A percentile compares a stretch with the other conserved stretches of the same genome.
These are phyloP conservation scores for Pyxicephalus adspersus DNA, from an alignment of 2,113 vertebrate species.

Conservation along the genomic window DNA sequence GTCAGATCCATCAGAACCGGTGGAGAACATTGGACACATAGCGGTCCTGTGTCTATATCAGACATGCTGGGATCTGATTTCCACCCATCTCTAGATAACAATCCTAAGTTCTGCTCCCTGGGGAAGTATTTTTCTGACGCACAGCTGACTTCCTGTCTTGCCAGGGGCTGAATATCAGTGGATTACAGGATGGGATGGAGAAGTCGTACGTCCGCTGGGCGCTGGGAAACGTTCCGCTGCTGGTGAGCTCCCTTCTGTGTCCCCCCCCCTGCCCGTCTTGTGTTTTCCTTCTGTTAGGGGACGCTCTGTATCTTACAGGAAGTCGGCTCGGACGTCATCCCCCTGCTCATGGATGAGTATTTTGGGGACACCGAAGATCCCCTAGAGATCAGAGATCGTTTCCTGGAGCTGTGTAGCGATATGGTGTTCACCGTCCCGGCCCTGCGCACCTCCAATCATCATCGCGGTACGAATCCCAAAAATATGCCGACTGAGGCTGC, in stretches of 20 bases:
- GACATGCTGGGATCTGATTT: no score
- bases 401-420: constrained; percentile 66
- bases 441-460: constrained; percentile 63
- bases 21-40: no score
- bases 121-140: neutral
- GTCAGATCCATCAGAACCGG: neutral
- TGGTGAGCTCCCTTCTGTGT: constrained; percentile 5
- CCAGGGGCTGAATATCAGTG: neutral
- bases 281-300: no score
- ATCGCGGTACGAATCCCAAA: constrained; percentile 69
- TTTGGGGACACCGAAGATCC: constrained; percentile 64
- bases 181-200: neutral
- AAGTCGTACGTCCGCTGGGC: neutral
- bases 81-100: no score
- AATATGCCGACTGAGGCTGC: no score
- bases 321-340: neutral
- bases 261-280: no score
- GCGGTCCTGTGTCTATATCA: no score
- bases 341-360: constrained; percentile 65
- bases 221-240: neutral
- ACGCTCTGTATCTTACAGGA: neutral
- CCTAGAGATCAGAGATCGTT: constrained; percentile 65
- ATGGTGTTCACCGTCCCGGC: constrained; percentile 66
- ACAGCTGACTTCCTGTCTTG: neutral
- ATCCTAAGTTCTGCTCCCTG: neutral